Evolutionary conservation across 2,113 vertebrate genomes (phyloP).

Genomic region (Indri indri): DNA sequence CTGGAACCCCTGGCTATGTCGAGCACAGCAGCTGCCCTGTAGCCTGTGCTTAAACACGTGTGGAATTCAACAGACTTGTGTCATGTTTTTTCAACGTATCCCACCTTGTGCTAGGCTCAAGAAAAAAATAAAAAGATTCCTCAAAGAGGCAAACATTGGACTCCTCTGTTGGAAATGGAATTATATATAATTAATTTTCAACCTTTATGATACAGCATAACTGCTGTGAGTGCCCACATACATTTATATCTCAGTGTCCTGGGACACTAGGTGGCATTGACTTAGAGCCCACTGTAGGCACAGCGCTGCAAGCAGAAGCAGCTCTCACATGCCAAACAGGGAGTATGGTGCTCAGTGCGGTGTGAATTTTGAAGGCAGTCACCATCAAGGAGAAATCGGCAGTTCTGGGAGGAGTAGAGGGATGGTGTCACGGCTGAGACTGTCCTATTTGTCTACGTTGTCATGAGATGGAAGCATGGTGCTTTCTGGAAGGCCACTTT

Average conservation of each 20-base stretch:
- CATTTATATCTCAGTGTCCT: background rate
- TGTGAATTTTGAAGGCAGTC: accelerated
- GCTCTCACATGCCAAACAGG: background rate
- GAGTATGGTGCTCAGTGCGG: accelerated
- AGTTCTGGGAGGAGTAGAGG: accelerated
- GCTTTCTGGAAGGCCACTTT: background rate
- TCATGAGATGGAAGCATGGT: accelerated
- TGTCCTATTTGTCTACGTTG: background rate
- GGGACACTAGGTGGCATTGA: background rate
- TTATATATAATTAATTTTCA: background rate
- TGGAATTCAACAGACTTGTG: background rate
- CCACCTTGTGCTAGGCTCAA: background rate
- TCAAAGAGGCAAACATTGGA: background rate
- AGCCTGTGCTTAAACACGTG: accelerated
- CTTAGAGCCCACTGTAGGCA: background rate
- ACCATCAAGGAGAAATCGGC: accelerated
- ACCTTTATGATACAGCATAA: accelerated
- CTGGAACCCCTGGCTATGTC: background rate
- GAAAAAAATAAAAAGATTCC: background rate
- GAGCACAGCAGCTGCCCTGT: background rate
- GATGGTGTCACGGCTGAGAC: accelerated
- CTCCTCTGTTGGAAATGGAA: background rate
- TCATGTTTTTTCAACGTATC: accelerated
- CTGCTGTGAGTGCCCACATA: background rate
- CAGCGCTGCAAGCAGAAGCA: background rate